Evolutionary conservation across 2,113 vertebrate species (phyloP).

Genomic region (Noturus placidus): DNA sequence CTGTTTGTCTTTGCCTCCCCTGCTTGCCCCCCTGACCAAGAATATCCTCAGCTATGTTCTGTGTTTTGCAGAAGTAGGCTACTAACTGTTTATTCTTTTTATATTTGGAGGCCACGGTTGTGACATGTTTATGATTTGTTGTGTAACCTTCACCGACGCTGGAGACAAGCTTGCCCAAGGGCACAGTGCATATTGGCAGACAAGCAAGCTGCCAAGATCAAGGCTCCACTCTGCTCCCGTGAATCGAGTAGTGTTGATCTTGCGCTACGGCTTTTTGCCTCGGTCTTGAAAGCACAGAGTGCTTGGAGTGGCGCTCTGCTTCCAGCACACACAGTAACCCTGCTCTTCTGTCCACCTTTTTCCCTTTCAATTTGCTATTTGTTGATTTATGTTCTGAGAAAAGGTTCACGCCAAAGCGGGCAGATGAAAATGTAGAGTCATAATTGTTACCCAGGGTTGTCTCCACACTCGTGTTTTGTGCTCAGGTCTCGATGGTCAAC

Average conservation of each 20-base stretch:
- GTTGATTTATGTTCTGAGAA: conserved; percentile 28
- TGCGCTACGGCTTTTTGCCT: conserved; percentile 29
- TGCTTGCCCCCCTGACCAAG: background rate
- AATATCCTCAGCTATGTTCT: background rate
- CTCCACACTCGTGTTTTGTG: background rate
- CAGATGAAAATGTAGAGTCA: conserved; percentile 3
- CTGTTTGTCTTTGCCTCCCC: conserved; percentile 6
- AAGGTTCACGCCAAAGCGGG: conserved; percentile 17
- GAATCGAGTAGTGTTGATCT: conserved; percentile 25
- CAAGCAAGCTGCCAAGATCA: conserved; percentile 28
- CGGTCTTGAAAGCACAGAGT: conserved; percentile 26
- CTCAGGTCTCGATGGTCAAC: conserved; percentile 36
- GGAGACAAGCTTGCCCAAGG: conserved; percentile 42
- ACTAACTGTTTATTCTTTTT: conserved; percentile 33
- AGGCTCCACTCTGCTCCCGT: conserved; percentile 24
- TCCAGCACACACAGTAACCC: conserved; percentile 17
- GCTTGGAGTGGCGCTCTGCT: conserved; percentile 11
- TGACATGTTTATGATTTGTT: conserved; percentile 42
- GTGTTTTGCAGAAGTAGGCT: conserved; percentile 28
- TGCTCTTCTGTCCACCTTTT: conserved; percentile 9
- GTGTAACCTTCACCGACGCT: conserved; percentile 43
- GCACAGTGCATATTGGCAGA: conserved; percentile 41
- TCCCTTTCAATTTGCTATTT: conserved; percentile 34
- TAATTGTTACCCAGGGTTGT: conserved; percentile 12
- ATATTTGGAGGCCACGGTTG: background rate